Conservation (phyloP, 1,140 invertebrate species). For the Papilio helenus region DNA sequence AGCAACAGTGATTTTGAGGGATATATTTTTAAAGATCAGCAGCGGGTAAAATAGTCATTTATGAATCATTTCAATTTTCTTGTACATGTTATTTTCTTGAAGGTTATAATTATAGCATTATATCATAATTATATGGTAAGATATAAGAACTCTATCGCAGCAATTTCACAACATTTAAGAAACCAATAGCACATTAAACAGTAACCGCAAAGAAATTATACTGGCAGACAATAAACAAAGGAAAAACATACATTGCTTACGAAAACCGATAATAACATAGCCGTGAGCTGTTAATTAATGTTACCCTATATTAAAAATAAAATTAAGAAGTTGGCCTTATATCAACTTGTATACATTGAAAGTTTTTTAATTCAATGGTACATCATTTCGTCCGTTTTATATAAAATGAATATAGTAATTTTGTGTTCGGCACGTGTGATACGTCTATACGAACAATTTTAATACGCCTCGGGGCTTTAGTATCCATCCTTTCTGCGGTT, state of each 20-base stretch:
- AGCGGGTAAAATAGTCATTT: background rate
- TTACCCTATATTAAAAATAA: conserved; percentile 56
- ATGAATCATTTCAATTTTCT: background rate
- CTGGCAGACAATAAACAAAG: conserved; percentile 49
- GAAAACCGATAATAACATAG: conserved; percentile 63
- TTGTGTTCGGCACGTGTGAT: conserved; percentile 66
- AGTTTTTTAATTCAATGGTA: conserved; percentile 54
- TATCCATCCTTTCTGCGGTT: conserved; percentile 34
- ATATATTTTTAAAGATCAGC: too few species aligned
- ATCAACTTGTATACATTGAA: conserved; percentile 56
- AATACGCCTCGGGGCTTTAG: conserved; percentile 53
- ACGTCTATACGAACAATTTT: conserved; percentile 69
- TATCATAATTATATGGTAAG: background rate
- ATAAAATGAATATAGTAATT: conserved; percentile 71
- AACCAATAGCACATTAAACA: conserved; percentile 42
- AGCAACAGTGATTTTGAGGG: too few species aligned
- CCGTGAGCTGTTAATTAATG: conserved; percentile 69
- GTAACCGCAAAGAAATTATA: conserved; percentile 59
- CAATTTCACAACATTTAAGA: conserved; percentile 29
- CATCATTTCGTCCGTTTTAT: conserved; percentile 62
- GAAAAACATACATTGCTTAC: conserved; percentile 57
- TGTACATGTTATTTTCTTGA: background rate
- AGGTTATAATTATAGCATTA: background rate
- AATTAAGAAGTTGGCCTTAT: conserved; percentile 60
- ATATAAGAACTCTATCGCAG: background rate